These are phyloP conservation scores for Megaceryle alcyon DNA, from an alignment of 2,797 vertebrate species.

Conservation along the genomic window DNA sequence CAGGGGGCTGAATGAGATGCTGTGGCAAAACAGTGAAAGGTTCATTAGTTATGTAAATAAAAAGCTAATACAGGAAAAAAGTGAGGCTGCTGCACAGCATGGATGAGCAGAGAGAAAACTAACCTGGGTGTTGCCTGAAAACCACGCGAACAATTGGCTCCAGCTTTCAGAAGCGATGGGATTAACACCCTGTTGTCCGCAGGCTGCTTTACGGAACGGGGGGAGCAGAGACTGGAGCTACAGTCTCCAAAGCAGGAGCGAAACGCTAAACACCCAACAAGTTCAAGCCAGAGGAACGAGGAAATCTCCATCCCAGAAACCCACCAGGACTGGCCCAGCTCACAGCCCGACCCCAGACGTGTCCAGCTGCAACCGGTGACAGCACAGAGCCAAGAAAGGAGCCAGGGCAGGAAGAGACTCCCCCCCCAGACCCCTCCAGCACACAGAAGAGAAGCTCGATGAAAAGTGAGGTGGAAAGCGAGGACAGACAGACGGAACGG, in stretches of 20 bases:
- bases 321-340: background rate
- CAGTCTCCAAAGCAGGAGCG: background rate
- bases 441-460: background rate
- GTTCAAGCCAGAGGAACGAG: background rate
- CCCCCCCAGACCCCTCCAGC: background rate
- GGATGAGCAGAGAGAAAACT: background rate
- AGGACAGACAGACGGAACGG: background rate
- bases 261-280: background rate
- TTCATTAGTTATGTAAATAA: background rate
- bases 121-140: background rate
- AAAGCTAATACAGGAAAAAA: background rate
- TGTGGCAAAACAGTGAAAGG: background rate
- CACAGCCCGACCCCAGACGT: rapidly evolving
- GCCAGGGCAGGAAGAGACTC: background rate
- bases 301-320: background rate
- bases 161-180: background rate
- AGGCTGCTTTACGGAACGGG: background rate
- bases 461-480: background rate
- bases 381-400: rapidly evolving
- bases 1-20: background rate
- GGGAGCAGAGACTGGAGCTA: background rate
- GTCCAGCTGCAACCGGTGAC: rapidly evolving
- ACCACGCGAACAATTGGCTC: background rate
- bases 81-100: background rate
- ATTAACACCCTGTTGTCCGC: background rate